Conservation (phyloP, 2,888 invertebrate species). For the Torymus tubicola region DNA sequence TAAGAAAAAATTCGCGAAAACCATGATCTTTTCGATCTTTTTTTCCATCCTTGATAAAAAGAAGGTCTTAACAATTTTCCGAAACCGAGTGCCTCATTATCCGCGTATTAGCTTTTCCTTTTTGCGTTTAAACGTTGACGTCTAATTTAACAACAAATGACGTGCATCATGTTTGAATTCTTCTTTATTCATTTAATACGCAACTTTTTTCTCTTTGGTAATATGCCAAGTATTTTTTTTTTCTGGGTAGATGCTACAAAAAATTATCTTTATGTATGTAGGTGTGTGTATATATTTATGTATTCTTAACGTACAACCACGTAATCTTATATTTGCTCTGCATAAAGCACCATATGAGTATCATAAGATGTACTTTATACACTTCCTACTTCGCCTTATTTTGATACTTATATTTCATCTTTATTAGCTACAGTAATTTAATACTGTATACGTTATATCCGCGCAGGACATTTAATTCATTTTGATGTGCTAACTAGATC, state of each 20-base stretch:
- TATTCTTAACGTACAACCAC: slow-evolving; percentile 29
- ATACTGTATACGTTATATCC: slow-evolving; percentile 43
- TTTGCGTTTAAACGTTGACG: slow-evolving; percentile 26
- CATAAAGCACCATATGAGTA: slow-evolving; percentile 41
- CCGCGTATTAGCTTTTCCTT: neutral
- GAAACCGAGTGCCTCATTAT: slow-evolving; percentile 8
- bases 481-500: slow-evolving; percentile 56
- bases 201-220: slow-evolving; percentile 3
- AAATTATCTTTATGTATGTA: slow-evolving; percentile 13
- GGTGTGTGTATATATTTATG: slow-evolving; percentile 11
- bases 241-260: slow-evolving; percentile 43
- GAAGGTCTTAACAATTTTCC: slow-evolving; percentile 18
- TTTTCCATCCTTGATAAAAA: neutral
- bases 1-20: slow-evolving; percentile 42
- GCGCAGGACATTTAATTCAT: slow-evolving; percentile 48
- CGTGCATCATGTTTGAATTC: slow-evolving; percentile 17
- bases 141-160: slow-evolving; percentile 40
- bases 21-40: slow-evolving; percentile 2
- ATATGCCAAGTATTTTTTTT: slow-evolving; percentile 28
- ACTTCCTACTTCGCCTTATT: slow-evolving; percentile 44
- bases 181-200: slow-evolving; percentile 1
- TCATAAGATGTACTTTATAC: slow-evolving; percentile 49
- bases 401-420: slow-evolving; percentile 37
- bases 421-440: slow-evolving; percentile 39
- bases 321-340: slow-evolving; percentile 25